Percentiles rank a stretch among this genome's conserved stretches.
phyloP scores from a whole-genome alignment of 2,888 invertebrate species.

The Selenia dentaria region DNA sequence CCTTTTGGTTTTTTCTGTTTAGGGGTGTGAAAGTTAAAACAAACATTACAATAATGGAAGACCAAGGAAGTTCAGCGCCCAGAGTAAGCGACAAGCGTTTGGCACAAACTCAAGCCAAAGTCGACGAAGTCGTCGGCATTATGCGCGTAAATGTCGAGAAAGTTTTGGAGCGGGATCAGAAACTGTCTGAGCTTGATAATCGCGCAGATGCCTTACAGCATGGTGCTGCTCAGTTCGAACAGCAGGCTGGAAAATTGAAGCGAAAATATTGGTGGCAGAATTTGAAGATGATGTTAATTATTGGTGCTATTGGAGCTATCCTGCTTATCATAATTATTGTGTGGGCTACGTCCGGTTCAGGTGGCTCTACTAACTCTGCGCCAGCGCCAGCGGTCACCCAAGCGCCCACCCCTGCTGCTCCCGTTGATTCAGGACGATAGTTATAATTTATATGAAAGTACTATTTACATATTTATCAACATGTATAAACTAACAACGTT shows the following conservation, averaged over 20 bases:
- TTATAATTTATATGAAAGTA: constrained; percentile 16
- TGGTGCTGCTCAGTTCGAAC: constrained; percentile 98
- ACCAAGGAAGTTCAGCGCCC: constrained; percentile 77
- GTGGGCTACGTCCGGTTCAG: constrained; percentile 66
- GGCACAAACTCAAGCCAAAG: constrained; percentile 81
- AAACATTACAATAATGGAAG: constrained; percentile 67
- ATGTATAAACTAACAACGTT: constrained; percentile 12
- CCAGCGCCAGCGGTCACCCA: constrained; percentile 40
- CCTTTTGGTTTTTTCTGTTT: not conserved
- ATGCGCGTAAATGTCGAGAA: constrained; percentile 99
- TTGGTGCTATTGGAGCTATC: constrained; percentile 93
- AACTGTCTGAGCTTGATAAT: constrained; percentile 97
- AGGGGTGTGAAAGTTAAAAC: not conserved
- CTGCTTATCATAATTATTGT: constrained; percentile 94
- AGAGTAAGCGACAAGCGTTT: constrained; percentile 79
- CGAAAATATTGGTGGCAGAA: constrained; percentile 99
- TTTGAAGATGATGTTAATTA: constrained; percentile 97
- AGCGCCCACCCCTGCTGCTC: constrained; percentile 38
- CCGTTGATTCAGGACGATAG: constrained; percentile 54
- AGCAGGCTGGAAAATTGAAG: constrained; percentile 97
- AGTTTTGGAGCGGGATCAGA: constrained; percentile 97
- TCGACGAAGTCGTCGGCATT: constrained; percentile 92
- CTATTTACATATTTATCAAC: constrained; percentile 13
- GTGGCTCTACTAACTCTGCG: constrained; percentile 2
- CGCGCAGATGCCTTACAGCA: constrained; percentile 97